These are phyloP conservation scores for Chloromyia formosa DNA, from an alignment of 2,888 invertebrate species.

Conservation along the genomic window DNA sequence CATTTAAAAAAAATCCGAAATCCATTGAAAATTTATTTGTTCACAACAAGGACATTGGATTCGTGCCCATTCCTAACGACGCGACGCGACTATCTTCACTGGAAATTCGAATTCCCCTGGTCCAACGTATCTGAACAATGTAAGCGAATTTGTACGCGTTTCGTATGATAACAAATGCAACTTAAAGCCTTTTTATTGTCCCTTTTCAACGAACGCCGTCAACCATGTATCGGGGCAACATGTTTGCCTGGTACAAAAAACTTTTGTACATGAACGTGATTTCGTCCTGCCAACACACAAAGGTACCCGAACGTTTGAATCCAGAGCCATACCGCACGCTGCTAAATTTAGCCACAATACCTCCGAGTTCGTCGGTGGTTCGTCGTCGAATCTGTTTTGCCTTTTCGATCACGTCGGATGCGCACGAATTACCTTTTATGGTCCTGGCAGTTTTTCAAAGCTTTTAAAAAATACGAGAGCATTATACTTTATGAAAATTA, in stretches of 20 bases:
- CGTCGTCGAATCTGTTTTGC: conserved; percentile 49
- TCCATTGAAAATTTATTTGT: conserved; percentile 35
- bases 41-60: conserved; percentile 19
- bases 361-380: no score
- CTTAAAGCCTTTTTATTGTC: neutral
- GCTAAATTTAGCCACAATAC: no score
- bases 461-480: conserved; percentile 6
- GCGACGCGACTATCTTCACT: neutral
- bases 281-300: neutral
- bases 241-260: neutral
- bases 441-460: conserved; percentile 56
- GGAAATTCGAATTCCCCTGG: neutral
- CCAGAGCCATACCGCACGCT: no score
- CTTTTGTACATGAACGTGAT: neutral
- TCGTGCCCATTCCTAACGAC: neutral
- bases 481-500: conserved; percentile 48
- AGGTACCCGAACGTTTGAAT: no score
- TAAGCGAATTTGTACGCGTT: neutral
- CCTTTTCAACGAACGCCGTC: neutral
- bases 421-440: conserved; percentile 61
- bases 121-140: neutral
- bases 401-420: conserved; percentile 62
- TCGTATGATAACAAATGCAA: conserved; percentile 8
- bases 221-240: neutral
- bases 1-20: neutral